Base-by-base conservation (phyloP, 2,797 vertebrate genomes). In the Enoplosus armatus region DNA sequence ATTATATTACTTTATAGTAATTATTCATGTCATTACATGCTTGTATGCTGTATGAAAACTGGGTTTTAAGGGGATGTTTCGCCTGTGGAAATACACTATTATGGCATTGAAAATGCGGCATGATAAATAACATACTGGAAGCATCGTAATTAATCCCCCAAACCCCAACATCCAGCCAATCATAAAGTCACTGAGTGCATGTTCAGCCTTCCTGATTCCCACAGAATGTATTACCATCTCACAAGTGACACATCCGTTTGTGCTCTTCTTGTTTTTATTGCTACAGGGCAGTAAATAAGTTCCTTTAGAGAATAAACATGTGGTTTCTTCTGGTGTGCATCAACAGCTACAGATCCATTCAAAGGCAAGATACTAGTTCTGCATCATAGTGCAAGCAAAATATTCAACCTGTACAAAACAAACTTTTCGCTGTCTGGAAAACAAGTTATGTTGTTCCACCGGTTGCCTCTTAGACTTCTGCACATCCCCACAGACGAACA, bases 101-200 rank as follows among this genome's bases (percentile, higher is more conserved):
- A 50, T 51, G 33, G 4, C n/a, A 31, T 12, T 55, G 8, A 43
- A 26, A 55, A 31, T 8, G 20, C 8, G 33, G 22, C 8, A 24
- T 59, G 41, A 47, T 39, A 48, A 33, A 39, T 60, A 27, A 20
- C 24, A 72, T 24, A 39, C 33, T 15, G 22, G 18, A 6, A 6
- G 31, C 41, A 27, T 45, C 29, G 12, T 50, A 58, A 65, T 48
- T 65, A 56, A 65, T 65, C 35, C 24, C 55, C 26, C 37, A 60
- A 53, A 54, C 12, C 26, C 43, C 3, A 24, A 18, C 18, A 59
- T 48, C 22, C 3, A 27, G 27, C 41, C 1, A 5, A 26, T 8
- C 1, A 69, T 11, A 0, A 29, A 12, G 35, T 18, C 14, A 26
- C 15, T 27, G 43, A 29, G 63, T 43, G 47, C 45, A 47, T 61